Conservation (phyloP, 2,797 vertebrate species). For the Acanthurus leucopareius region DNA sequence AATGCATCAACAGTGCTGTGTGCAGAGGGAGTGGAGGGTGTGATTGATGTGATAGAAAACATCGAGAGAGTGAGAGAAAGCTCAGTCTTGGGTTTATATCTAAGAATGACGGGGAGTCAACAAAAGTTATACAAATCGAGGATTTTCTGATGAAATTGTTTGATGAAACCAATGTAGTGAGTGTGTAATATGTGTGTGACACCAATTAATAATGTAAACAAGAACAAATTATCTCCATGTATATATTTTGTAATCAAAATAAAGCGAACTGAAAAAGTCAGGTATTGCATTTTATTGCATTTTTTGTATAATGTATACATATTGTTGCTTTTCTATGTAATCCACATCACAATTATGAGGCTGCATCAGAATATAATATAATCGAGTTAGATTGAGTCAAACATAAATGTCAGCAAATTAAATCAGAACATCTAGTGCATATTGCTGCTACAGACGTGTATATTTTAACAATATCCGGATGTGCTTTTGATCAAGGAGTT, state of each 20-base stretch:
- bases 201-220: not conserved
- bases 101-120: slow-evolving; percentile 77
- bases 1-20: slow-evolving; percentile 84
- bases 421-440: slow-evolving; percentile 1
- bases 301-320: slow-evolving; percentile 18
- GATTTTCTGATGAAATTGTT: not conserved
- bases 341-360: not conserved
- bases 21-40: slow-evolving; percentile 81
- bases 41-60: slow-evolving; percentile 83
- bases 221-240: not conserved
- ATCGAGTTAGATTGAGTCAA: not conserved
- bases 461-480: slow-evolving; percentile 5
- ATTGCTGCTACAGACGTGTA: not conserved
- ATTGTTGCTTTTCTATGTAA: slow-evolving; percentile 10
- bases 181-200: not conserved
- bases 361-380: slow-evolving; percentile 7
- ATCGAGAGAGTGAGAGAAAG: slow-evolving; percentile 87
- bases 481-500: slow-evolving; percentile 33
- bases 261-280: slow-evolving; percentile 30
- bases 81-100: slow-evolving; percentile 79
- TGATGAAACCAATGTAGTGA: not conserved
- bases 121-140: not conserved
- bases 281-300: slow-evolving; percentile 20
- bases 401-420: not conserved
- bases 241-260: slow-evolving; percentile 44